Evolutionary conservation across 2,888 invertebrate species (phyloP), one percentile per base, ranked within the genome.

Genomic region (Euzophera pinguis): DNA sequence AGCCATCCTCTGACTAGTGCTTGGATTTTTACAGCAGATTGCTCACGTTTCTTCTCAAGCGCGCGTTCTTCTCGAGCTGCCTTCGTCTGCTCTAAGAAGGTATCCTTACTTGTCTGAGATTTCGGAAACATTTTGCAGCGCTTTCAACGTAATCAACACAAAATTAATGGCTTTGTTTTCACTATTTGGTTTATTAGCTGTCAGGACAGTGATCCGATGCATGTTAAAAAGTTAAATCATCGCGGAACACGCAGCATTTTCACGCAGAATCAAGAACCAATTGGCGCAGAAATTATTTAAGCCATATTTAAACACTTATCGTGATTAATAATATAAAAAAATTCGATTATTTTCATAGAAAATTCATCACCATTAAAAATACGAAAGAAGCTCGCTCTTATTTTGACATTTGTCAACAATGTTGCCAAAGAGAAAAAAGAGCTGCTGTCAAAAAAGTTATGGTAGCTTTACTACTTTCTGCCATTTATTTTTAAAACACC

Each of bases 21-120:
- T 78, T 97, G 97, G 59, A 97, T 93, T 61, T 92, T 90, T 34
- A 93, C 90, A 38, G 94, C 94, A 32, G 96, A 95, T 61, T 90
- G 90, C 68, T 97, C 96, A 57, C 93, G 92, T 59, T 93, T 93
- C 77, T 97, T 96, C 71, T 97, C 98, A 51, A 94, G 86, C 0
- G 96, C 97, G 53, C 98, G 92, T 80, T 97, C 97, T 77, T 97
- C 96, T 56, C 98, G 92, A 10, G 98, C 97, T 27, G 95, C 95
- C 83, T 98, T 98, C 3, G 96, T 96, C 77, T 97, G 96, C 80
- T 97, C 96, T 71, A 98, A 91, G 82, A 98, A 98, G 64, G 91
- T 92, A 65, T 93, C 93, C 81, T 95, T 96, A 66, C 93, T 92
- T 65, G 94, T 84, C 51, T 73, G 61, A n/a, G 80, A 75, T 63